Evolutionary conservation across 2,888 invertebrate genomes (phyloP).

Genomic region (Heliconius aoede): DNA sequence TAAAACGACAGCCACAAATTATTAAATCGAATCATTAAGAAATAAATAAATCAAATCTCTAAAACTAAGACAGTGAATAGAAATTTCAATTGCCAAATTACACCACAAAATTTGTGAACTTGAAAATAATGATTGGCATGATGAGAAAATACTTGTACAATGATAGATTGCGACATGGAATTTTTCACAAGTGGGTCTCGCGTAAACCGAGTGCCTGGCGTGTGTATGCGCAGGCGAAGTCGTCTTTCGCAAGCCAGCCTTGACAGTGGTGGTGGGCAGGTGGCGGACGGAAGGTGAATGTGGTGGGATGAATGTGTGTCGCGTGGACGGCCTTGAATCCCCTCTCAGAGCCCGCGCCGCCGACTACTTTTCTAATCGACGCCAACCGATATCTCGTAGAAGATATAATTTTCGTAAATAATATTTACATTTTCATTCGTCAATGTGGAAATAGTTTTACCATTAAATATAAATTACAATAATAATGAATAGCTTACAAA

Average conservation of each 20-base stretch:
- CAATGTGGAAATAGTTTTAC: slow-evolving; percentile 15
- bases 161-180: slow-evolving; percentile 51
- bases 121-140: slow-evolving; percentile 41
- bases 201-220: slow-evolving; percentile 54
- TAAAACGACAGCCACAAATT: no score
- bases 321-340: slow-evolving; percentile 78
- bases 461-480: background rate
- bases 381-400: slow-evolving; percentile 43
- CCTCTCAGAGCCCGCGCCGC: slow-evolving; percentile 62
- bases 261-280: slow-evolving; percentile 76
- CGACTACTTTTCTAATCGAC: slow-evolving; percentile 56
- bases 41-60: background rate
- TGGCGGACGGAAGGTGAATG: slow-evolving; percentile 80
- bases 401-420: slow-evolving; percentile 31
- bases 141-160: slow-evolving; percentile 34
- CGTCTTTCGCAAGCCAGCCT: slow-evolving; percentile 74
- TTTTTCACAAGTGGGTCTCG: slow-evolving; percentile 63
- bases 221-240: slow-evolving; percentile 55
- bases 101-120: slow-evolving; percentile 45
- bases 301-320: slow-evolving; percentile 79
- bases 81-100: slow-evolving; percentile 10
- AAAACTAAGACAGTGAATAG: background rate
- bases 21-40: background rate
- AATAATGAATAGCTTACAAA: slow-evolving; percentile 1
- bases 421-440: slow-evolving; percentile 8